Base-by-base conservation (phyloP, 2,888 invertebrate species). In the Deilephila elpenor region DNA sequence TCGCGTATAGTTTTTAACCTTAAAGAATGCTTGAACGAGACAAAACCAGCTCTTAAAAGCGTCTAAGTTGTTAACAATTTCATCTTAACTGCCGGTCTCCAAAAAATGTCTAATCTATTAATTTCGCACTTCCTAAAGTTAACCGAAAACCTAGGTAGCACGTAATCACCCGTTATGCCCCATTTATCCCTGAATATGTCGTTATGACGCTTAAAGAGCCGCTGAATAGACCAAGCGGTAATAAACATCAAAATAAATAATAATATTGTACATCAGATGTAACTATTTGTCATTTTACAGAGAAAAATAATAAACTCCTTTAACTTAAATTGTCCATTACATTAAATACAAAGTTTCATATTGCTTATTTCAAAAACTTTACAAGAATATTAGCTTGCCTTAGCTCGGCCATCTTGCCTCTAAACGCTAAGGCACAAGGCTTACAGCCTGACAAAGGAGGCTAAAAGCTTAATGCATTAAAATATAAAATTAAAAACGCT, bases 131-230 rank as follows among this genome's bases (percentile, higher is more conserved):
- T 67, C 51, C 67, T 51, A 67, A 51, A 25, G 80, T 78, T 82
- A 86, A 82, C 82, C 79, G 77, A 81, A 81, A 79, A 78, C 82
- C 75, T 79, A 83, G 86, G 83, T 88, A 83, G 86, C 87, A 88
- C 86, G 51, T 67, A 84, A 56, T 14, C 64, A 32, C 60, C 64
- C 44, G 11, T 25, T 20, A 14, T 25, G 25, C 44, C 67, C 44
- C 37, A 25, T 51, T 51, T 51, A 25, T 25, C 20, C 25, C 14
- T 51, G 14, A 44, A 67, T 11, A 44, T 20, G 44, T 56, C 56
- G 17, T 19, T 17, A 61, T 14, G 67, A 67, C 25, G 20, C 25
- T 51, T 44, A 60, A 17, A 44, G 17, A 67, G 25, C 67, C 51
- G 67, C 67, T 51, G 20, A 20, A 44, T 25, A 51, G 67, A 67